Evolutionary conservation across 92 coral and sea anemone genomes (phyloP).

Genomic region (Ricordea florida): DNA sequence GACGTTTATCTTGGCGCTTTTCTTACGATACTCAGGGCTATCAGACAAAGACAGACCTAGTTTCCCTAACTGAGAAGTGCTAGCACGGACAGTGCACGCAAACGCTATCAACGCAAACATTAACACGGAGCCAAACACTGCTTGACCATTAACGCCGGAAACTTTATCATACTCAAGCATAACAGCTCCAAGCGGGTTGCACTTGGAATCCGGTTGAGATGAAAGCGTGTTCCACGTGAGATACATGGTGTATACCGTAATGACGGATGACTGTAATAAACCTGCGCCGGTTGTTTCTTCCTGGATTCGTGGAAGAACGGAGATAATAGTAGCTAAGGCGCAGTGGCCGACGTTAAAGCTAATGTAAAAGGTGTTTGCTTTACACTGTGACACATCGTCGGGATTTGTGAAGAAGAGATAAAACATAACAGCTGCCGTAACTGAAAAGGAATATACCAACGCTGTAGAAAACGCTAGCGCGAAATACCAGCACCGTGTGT

Average conservation of each 20-base stretch:
- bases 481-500: slow-evolving; percentile 91
- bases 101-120: slow-evolving; percentile 87
- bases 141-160: slow-evolving; percentile 97
- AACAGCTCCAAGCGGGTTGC: slow-evolving; percentile 95
- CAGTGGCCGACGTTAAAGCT: slow-evolving; percentile 96
- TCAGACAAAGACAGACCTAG: slow-evolving; percentile 86
- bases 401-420: slow-evolving; percentile 89
- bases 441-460: slow-evolving; percentile 79
- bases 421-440: slow-evolving; percentile 85
- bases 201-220: slow-evolving; percentile 89
- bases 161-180: slow-evolving; percentile 95
- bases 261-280: slow-evolving; percentile 90
- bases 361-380: slow-evolving; percentile 91
- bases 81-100: slow-evolving; percentile 96
- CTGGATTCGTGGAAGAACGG: slow-evolving; percentile 88
- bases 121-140: slow-evolving; percentile 90
- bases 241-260: slow-evolving; percentile 94
- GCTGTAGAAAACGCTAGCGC: slow-evolving; percentile 93
- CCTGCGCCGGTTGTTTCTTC: slow-evolving; percentile 92
- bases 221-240: slow-evolving; percentile 97
- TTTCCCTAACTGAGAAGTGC: slow-evolving; percentile 94
- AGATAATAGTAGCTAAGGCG: slow-evolving; percentile 82
- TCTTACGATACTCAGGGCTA: slow-evolving; percentile 52
- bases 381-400: slow-evolving; percentile 78
- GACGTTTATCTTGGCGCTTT: slow-evolving; percentile 49